Conservation (phyloP, 1,140 invertebrate species). For the Drosophila grimshawi region DNA sequence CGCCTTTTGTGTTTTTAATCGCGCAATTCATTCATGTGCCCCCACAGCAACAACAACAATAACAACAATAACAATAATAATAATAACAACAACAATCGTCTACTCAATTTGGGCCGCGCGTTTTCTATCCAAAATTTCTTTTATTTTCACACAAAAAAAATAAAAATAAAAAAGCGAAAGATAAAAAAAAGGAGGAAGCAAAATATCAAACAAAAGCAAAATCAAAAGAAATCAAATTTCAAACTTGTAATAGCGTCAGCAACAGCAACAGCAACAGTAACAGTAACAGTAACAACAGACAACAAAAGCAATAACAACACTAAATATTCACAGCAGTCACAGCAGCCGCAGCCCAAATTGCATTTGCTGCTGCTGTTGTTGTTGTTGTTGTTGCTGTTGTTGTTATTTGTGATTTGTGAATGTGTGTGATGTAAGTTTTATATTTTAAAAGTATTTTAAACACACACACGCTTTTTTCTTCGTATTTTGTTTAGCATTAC, state of each 20-base stretch:
- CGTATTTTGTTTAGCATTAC: not conserved
- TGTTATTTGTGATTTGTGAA: conserved; percentile 9
- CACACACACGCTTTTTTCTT: not conserved
- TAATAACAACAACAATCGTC: conserved; percentile 29
- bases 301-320: conserved; percentile 20
- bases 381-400: conserved; percentile 14
- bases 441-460: conserved; percentile 38
- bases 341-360: conserved; percentile 36
- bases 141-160: conserved; percentile 41
- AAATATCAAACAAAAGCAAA: conserved; percentile 48
- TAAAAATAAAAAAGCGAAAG: conserved; percentile 6
- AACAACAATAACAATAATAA: conserved; percentile 28
- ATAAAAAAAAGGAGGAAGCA: conserved; percentile 41
- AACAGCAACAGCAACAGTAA: conserved; percentile 13
- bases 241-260: conserved; percentile 32
- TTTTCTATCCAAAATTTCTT: conserved; percentile 51
- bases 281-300: conserved; percentile 6
- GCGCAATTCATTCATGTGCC: conserved; percentile 52
- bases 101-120: conserved; percentile 48
- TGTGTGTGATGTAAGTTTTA: conserved; percentile 47
- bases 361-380: conserved; percentile 31
- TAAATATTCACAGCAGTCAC: conserved; percentile 11
- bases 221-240: conserved; percentile 58
- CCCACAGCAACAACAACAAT: conserved; percentile 27
- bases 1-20: conserved; percentile 60